Evolutionary conservation across 1,140 invertebrate genomes (phyloP).

Genomic region (Stegodyphus mimosarum): DNA sequence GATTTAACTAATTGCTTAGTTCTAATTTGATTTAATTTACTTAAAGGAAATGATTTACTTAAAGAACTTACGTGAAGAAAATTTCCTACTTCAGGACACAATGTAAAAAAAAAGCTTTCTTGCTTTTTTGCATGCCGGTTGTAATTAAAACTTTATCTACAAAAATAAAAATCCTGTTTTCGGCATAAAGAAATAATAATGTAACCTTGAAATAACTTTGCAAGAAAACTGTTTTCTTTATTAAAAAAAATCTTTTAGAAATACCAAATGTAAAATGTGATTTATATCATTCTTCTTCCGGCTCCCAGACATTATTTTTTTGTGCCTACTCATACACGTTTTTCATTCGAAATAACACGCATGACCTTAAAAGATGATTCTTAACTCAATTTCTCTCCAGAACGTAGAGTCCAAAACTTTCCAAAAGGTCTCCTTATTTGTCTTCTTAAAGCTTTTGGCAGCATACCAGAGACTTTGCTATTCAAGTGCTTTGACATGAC

Average conservation of each 20-base stretch:
- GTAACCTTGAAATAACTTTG: no score
- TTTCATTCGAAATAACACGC: constrained; percentile 40
- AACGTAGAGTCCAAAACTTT: constrained; percentile 31
- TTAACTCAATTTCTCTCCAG: constrained; percentile 34
- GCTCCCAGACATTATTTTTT: background rate
- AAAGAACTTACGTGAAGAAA: no score
- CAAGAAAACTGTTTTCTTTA: background rate
- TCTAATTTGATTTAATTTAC: no score
- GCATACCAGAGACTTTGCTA: background rate
- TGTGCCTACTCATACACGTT: constrained; percentile 18
- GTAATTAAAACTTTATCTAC: no score
- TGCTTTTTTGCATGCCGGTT: no score
- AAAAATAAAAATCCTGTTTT: no score
- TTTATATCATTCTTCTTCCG: constrained; percentile 14
- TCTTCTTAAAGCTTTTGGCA: constrained; percentile 27
- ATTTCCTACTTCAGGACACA: no score
- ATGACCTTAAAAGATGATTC: constrained; percentile 35
- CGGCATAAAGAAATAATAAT: no score
- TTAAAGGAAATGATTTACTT: no score
- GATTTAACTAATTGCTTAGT: no score
- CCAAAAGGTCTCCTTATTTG: constrained; percentile 19
- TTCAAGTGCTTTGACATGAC: constrained; percentile 17
- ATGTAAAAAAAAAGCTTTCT: no score
- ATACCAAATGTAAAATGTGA: background rate
- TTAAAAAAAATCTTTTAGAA: constrained; percentile 11